A percentile compares a stretch with the other conserved stretches of the same genome.
These are phyloP conservation scores for Sebastes hubbsi DNA, from an alignment of 2,797 vertebrate species.

Conservation along the genomic window DNA sequence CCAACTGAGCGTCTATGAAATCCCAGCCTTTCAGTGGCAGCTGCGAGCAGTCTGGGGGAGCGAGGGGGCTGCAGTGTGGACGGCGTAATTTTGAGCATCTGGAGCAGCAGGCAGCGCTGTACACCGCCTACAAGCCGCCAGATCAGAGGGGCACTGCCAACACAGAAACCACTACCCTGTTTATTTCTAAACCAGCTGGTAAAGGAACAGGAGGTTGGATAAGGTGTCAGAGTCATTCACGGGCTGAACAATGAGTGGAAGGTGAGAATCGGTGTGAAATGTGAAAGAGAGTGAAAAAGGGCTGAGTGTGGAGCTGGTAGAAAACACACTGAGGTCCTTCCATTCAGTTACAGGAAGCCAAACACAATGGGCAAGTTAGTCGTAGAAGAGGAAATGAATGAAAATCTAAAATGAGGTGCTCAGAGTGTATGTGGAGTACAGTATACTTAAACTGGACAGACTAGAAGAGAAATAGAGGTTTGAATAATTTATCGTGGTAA, in stretches of 20 bases:
- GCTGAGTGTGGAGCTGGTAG: conserved; percentile 9
- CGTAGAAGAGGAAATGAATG: conserved; percentile 14
- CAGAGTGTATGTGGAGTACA: conserved; percentile 5
- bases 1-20: conserved; percentile 69
- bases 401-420: conserved; percentile 11
- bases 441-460: conserved; percentile 17
- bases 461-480: conserved; percentile 21
- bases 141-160: conserved; percentile 61
- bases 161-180: conserved; percentile 37
- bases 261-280: conserved; percentile 43
- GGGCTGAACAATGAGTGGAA: conserved; percentile 64
- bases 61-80: conserved; percentile 47
- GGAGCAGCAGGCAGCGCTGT: conserved; percentile 61
- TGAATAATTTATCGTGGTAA: conserved; percentile 66
- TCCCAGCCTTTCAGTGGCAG: conserved; percentile 77
- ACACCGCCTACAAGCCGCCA: conserved; percentile 60
- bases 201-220: conserved; percentile 48
- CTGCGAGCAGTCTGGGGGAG: conserved; percentile 62
- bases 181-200: conserved; percentile 67
- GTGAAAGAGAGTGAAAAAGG: conserved; percentile 25
- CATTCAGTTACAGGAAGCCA: conserved; percentile 58
- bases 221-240: conserved; percentile 54
- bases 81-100: conserved; percentile 70
- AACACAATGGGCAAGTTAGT: conserved; percentile 55
- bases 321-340: conserved; percentile 14